Evolutionary conservation across 2,113 vertebrate genomes (phyloP), one percentile per base, ranked within the genome.

Genomic region (Lagopus leucura): DNA sequence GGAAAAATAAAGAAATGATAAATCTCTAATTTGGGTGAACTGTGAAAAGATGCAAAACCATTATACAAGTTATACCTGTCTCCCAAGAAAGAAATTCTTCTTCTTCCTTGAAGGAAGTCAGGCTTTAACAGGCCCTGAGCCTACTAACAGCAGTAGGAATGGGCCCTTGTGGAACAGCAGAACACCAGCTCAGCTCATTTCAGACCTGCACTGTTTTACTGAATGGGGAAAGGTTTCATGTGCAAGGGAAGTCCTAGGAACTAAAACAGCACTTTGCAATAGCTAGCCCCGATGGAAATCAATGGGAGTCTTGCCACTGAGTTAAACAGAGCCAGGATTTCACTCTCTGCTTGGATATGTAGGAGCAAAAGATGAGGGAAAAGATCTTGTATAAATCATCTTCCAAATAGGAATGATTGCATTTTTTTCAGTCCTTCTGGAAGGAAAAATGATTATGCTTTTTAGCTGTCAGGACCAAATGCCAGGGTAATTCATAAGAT

Each of bases 401-500:
- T 97, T 76, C 92, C 94, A 97, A 92, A 97, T 88, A 97, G 94
- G 96, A 97, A 93, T 88, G 97, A 97, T 82, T 96, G 95, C 94
- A 95, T 97, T 97, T 94, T 91, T 97, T 97, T 97, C 93, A 95
- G 92, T 97, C 90, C 83, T 95, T 75, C 94, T 96, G 93, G 95
- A 98, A 97, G 96, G 94, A 97, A 96, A 97, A 97, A 97, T 95
- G 95, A 97, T 97, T 95, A 96, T 96, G 97, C 98, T 98, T 98
- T 98, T 98, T 98, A 97, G 97, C 98, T 98, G 98, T 98, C 98
- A 98, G 97, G 95, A 96, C 92, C 96, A 95, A 98, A 97, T 69
- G 15, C 94, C 75, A 79, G 66, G 47, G 95, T 97, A 98, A 98
- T 98, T 98, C 97, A 98, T 98, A 97, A 97, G 95, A 96, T 96